phyloP scores from a whole-genome alignment of 2,113 vertebrate genomes.

The Leucopsar rothschildi region DNA sequence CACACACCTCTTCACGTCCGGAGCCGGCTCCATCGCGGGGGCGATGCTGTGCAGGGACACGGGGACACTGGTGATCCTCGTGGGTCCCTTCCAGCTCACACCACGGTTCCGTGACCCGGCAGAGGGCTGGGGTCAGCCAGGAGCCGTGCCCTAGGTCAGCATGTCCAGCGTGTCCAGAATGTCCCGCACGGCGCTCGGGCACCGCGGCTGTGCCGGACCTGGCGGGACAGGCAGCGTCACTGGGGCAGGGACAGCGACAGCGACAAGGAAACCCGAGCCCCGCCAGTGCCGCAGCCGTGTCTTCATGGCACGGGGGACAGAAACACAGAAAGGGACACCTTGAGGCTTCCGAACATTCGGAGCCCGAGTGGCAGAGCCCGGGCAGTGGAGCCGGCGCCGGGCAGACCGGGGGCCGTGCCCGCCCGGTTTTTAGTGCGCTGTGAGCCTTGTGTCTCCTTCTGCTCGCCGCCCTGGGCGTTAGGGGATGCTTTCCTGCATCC shows the following conservation, averaged over 20 bases:
- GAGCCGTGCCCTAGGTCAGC: neutral
- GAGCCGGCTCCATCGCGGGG: neutral
- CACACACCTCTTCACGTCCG: neutral
- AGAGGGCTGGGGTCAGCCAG: neutral
- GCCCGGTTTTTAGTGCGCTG: fast-evolving
- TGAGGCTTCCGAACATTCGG: neutral
- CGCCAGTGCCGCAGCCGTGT: neutral
- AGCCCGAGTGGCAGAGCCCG: neutral
- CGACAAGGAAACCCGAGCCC: conserved; percentile 12
- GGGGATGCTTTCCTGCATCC: neutral
- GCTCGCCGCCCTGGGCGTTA: fast-evolving
- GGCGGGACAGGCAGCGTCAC: neutral
- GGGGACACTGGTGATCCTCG: neutral
- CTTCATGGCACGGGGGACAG: neutral
- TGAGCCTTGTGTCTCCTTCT: neutral
- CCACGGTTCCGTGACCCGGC: fast-evolving
- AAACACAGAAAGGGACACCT: neutral
- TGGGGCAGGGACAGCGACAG: neutral
- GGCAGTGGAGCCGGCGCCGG: neutral
- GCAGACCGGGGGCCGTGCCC: fast-evolving
- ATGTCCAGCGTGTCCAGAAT: neutral
- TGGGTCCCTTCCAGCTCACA: fast-evolving
- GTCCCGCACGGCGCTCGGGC: neutral
- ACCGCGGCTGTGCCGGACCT: neutral
- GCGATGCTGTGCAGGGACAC: fast-evolving